These are phyloP conservation scores for Tetanocera ferruginea DNA, from an alignment of 2,888 invertebrate species.

Conservation along the genomic window DNA sequence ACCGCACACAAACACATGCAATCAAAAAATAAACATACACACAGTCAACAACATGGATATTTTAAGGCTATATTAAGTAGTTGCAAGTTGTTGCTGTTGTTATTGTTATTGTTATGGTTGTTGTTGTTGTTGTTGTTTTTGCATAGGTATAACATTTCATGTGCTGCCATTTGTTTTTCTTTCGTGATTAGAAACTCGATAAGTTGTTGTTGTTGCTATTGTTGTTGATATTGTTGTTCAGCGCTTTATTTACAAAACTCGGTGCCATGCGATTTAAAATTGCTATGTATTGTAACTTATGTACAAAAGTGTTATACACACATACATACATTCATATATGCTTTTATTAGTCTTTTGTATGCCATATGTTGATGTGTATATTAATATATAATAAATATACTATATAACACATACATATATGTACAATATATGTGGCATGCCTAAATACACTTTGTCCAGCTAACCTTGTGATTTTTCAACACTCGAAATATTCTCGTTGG, in stretches of 20 bases:
- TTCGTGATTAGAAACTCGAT: not conserved
- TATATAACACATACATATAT: too few relatives aligned
- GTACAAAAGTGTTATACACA: too few relatives aligned
- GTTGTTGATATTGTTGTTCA: conserved; percentile 10
- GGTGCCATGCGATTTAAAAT: too few relatives aligned
- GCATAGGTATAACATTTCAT: not conserved
- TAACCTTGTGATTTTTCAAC: too few relatives aligned
- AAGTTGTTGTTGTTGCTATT: not conserved
- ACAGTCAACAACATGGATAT: not conserved
- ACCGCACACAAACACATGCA: not conserved
- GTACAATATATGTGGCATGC: not conserved
- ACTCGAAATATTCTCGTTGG: too few relatives aligned
- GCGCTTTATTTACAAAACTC: not conserved
- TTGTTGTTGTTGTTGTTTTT: not conserved
- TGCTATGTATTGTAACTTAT: too few relatives aligned
- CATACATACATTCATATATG: too few relatives aligned
- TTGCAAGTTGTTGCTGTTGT: not conserved
- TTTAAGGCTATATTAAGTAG: not conserved
- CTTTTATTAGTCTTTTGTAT: too few relatives aligned
- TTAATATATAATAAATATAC: too few relatives aligned
- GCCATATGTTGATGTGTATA: not conserved
- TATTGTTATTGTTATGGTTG: not conserved
- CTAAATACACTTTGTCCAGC: too few relatives aligned
- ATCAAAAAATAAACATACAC: not conserved
- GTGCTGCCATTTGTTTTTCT: not conserved